These are phyloP conservation scores for Furcifer pardalis DNA, from an alignment of 2,797 vertebrate species.

Conservation along the genomic window DNA sequence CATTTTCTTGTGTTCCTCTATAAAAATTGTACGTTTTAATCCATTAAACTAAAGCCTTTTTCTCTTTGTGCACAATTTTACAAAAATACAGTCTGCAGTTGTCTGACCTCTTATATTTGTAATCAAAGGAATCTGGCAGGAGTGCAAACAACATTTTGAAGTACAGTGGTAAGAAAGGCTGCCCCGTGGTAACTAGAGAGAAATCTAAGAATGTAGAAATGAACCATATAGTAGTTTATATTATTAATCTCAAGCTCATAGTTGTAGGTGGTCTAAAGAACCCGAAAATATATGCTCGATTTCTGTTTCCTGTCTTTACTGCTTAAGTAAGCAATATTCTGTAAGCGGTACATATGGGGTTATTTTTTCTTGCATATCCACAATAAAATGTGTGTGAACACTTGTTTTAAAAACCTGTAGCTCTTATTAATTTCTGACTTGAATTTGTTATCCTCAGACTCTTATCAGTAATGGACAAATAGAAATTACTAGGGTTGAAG, in stretches of 20 bases:
- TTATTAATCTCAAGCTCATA: neutral
- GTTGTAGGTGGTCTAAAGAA: neutral
- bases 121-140: neutral
- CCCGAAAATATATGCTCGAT: neutral
- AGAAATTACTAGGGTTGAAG: constrained; percentile 9
- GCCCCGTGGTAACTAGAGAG: neutral
- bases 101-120: neutral
- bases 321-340: constrained; percentile 5
- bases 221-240: neutral
- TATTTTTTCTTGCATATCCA: neutral
- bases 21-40: neutral
- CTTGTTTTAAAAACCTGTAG: neutral
- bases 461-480: neutral
- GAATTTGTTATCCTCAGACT: neutral
- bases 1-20: neutral
- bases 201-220: neutral
- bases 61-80: neutral
- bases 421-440: no score
- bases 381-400: neutral
- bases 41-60: neutral
- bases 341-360: constrained; percentile 12
- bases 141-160: neutral
- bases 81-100: neutral
- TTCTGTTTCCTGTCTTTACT: neutral
- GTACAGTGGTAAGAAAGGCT: neutral